These are phyloP conservation scores for Diplazon laetatorius DNA, from an alignment of 2,888 invertebrate species.

Conservation along the genomic window DNA sequence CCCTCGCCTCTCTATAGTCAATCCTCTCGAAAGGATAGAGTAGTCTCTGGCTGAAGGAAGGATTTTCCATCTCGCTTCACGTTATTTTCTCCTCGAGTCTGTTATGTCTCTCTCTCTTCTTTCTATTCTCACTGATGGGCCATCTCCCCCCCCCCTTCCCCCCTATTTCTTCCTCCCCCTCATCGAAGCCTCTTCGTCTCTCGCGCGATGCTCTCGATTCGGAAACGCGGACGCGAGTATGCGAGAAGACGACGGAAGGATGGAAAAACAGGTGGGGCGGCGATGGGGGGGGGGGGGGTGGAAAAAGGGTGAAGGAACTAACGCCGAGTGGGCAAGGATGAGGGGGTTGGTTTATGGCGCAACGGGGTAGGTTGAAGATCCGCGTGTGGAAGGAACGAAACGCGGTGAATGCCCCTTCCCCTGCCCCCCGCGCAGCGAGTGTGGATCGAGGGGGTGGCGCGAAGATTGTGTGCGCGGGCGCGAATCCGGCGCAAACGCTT, in stretches of 20 bases:
- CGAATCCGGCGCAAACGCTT: constrained; percentile 79
- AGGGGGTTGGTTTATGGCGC: constrained; percentile 53
- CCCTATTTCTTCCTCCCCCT: too few relatives aligned
- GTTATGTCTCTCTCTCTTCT: constrained; percentile 15
- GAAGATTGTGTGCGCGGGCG: constrained; percentile 78
- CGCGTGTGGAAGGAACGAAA: constrained; percentile 53
- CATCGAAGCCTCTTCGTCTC: constrained; percentile 18
- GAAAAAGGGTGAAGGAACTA: constrained; percentile 30
- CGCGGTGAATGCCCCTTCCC: constrained; percentile 21
- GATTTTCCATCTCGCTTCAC: constrained; percentile 17
- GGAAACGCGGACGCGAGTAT: constrained; percentile 48
- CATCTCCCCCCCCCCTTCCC: too few relatives aligned
- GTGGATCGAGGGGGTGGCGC: constrained; percentile 66
- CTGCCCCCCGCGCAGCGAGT: neutral
- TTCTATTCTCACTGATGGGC: constrained; percentile 39
- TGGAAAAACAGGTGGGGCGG: constrained; percentile 33
- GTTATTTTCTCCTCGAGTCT: constrained; percentile 2
- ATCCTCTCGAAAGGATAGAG: constrained; percentile 53
- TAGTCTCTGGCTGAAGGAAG: constrained; percentile 20
- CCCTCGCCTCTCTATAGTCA: constrained; percentile 26
- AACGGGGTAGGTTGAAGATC: constrained; percentile 36
- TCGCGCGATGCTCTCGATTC: constrained; percentile 51
- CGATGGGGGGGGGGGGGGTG: constrained; percentile 30
- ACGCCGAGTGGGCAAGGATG: constrained; percentile 56
- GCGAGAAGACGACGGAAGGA: constrained; percentile 44